Evolutionary conservation across 2,113 vertebrate genomes (phyloP), one percentile per base, ranked within the genome.

Genomic region (Hemichromis elongatus): DNA sequence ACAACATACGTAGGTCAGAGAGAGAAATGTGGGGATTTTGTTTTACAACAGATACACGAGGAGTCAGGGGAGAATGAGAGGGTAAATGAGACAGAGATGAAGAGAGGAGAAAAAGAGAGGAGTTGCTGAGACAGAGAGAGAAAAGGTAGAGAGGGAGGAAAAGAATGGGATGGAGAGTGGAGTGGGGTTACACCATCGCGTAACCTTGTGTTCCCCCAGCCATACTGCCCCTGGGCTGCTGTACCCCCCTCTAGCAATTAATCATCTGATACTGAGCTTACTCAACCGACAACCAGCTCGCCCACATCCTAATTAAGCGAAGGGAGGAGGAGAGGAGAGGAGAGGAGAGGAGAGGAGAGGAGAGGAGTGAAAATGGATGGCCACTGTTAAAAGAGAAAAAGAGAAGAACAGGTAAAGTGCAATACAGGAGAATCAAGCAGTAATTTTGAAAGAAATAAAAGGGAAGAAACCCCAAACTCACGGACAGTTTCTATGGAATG

Each of bases 191-290:
- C 80, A 90, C 84, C 85, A 88, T 92, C 80, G 70, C 83, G 82
- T 95, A 96, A 96, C 96, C 95, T 95, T 96, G 95, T 88, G 89
- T 95, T 95, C 91, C 89, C 94, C 89, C 66, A 88, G 87, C 91
- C 93, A 85, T 79, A 50, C 90, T 88, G 89, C 90, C 92, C 93
- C 95, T 89, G 86, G 85, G 90, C 92, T 85, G 86, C 89, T 82
- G 90, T 92, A 91, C 91, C 89, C 95, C 94, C 94, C 92, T 92
- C 84, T 90, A 90, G 96, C 95, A 96, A 96, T 96, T 96, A 96
- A 96, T 96, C 96, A 96, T 96, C 93, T 94, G 94, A 96, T 96
- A 94, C 92, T 89, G 94, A 95, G 95, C 93, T 95, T 96, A 95
- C 94, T 95, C 95, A 95, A 94, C 93, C 93, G 90, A 91, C 91